Percentiles rank a stretch among this genome's conserved stretches.
These are phyloP conservation scores for Centropus unirufus DNA, from an alignment of 2,113 vertebrate genomes.

Conservation along the genomic window DNA sequence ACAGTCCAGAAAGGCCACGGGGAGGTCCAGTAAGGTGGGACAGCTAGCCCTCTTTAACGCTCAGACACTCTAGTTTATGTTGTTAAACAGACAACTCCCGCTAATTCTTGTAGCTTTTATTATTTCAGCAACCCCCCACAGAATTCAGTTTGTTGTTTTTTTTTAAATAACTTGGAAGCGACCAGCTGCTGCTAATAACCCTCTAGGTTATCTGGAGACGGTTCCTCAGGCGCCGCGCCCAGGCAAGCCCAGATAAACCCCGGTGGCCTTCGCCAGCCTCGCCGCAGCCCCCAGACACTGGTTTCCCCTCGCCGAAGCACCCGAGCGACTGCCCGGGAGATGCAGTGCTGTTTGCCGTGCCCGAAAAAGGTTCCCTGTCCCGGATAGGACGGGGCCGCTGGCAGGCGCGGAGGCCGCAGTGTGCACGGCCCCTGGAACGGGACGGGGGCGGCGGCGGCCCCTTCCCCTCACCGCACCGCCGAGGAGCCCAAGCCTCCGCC, in stretches of 20 bases:
- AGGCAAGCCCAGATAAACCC: fast-evolving
- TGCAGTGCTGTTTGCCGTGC: fast-evolving
- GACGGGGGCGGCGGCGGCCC: fast-evolving
- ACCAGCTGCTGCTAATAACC: background rate
- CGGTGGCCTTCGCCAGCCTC: no score
- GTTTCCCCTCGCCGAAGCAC: no score
- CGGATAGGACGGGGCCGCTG: background rate
- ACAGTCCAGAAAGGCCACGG: background rate
- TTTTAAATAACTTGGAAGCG: fast-evolving
- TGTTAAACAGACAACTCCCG: background rate
- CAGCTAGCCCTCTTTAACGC: background rate
- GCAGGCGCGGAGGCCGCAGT: background rate
- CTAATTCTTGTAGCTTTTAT: background rate
- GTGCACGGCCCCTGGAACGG: fast-evolving
- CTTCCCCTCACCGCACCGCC: background rate
- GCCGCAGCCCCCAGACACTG: no score
- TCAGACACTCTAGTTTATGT: background rate
- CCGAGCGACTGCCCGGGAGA: no score
- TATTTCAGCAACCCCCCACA: background rate
- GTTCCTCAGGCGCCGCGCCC: no score
- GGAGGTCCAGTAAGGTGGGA: background rate
- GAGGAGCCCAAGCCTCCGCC: fast-evolving
- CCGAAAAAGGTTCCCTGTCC: no score
- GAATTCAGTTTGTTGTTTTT: background rate
- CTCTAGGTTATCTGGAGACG: fast-evolving